A percentile compares a stretch with the other conserved stretches of the same genome.
Conservation (phyloP, 2,888 invertebrate species). For the Dryocosmus kuriphilus region DNA sequence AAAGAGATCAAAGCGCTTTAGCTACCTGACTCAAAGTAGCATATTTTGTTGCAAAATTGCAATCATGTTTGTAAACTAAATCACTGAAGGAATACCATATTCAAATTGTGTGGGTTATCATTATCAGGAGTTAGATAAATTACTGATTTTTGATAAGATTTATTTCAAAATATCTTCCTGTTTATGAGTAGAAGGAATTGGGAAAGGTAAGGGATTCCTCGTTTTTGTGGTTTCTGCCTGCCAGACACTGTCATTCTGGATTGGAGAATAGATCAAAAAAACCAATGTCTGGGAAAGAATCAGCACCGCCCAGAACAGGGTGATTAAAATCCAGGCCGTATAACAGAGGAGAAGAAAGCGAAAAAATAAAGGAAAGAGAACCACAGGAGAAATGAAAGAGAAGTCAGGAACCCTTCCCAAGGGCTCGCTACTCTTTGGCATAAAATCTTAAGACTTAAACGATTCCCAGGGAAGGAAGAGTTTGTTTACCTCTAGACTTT, state of each 20-base stretch:
- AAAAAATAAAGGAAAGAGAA: not conserved
- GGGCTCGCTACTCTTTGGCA: not conserved
- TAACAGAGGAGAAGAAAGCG: slow-evolving; percentile 23
- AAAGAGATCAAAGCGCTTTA: not conserved
- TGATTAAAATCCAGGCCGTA: slow-evolving; percentile 55
- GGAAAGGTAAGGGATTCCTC: slow-evolving; percentile 27
- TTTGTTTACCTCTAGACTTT: not conserved
- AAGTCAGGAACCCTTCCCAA: slow-evolving; percentile 11
- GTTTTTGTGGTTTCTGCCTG: slow-evolving; percentile 43
- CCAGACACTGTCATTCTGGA: slow-evolving; percentile 49
- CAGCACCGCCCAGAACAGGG: slow-evolving; percentile 53
- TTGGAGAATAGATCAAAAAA: slow-evolving; percentile 43
- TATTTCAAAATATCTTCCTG: not conserved
- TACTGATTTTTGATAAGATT: not conserved
- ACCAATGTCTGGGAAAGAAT: slow-evolving; percentile 67
- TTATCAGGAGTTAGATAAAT: not conserved
- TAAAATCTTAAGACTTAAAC: not conserved
- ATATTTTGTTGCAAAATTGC: not conserved
- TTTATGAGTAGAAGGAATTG: slow-evolving; percentile 38
- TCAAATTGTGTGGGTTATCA: not conserved
- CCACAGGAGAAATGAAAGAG: slow-evolving; percentile 26
- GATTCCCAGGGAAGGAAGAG: not conserved
- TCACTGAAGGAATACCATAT: not conserved
- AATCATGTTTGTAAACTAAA: not conserved
- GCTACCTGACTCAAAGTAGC: not conserved